A percentile compares a stretch with the other conserved stretches of the same genome.
Evolutionary conservation across 2,113 vertebrate species (phyloP).

Genomic region (Kobus ellipsiprymnus): DNA sequence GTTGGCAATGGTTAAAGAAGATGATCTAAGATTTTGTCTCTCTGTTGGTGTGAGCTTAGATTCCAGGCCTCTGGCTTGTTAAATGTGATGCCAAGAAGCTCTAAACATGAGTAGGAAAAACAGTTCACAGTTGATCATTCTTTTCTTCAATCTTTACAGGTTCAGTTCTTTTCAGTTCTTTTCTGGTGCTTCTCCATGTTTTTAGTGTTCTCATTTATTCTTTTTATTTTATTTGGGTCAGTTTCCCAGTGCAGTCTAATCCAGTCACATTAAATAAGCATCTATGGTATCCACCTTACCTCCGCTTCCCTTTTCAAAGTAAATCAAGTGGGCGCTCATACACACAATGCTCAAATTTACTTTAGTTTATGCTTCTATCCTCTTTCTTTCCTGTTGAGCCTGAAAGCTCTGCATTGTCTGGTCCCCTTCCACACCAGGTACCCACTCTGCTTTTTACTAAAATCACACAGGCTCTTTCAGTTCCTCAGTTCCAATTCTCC

Average conservation of each 20-base stretch:
- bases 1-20: conserved; percentile 15
- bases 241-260: background rate
- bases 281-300: background rate
- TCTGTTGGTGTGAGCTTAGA: background rate
- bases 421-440: background rate
- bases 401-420: background rate
- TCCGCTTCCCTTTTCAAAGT: background rate
- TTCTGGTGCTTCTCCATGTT: background rate
- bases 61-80: background rate
- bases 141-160: background rate
- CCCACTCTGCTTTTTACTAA: background rate
- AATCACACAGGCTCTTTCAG: background rate
- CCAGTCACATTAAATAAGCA: background rate
- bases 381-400: background rate
- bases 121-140: background rate
- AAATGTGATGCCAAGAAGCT: background rate
- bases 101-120: background rate
- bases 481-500: background rate
- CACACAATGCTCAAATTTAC: background rate
- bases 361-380: background rate
- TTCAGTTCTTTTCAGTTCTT: conserved; percentile 1
- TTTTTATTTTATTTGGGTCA: conserved; percentile 25
- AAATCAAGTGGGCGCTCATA: background rate
- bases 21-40: conserved; percentile 14
- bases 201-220: background rate